Evolutionary conservation across 2,888 invertebrate species (phyloP).

Genomic region (Coenonympha glycerion): DNA sequence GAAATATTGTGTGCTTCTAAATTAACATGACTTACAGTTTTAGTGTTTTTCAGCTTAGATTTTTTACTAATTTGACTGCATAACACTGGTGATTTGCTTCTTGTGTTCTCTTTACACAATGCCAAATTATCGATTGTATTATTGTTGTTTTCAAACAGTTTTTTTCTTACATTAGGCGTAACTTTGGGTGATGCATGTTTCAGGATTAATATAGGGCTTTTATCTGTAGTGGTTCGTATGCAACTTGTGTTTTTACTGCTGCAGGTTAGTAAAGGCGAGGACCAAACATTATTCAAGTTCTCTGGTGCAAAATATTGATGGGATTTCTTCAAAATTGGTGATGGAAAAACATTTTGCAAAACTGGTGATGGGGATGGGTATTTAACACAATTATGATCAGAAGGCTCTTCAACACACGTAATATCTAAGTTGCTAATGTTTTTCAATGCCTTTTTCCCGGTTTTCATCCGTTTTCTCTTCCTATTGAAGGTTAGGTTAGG

Average conservation of each 20-base stretch:
- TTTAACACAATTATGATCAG: too few species aligned
- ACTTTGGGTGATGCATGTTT: conserved; percentile 38
- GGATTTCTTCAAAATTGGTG: conserved; percentile 37
- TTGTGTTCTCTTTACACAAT: not conserved
- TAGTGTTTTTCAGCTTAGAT: not conserved
- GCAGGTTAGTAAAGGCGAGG: conserved; percentile 1
- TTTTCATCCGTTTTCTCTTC: conserved; percentile 49
- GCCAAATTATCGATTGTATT: conserved; percentile 3
- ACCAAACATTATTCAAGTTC: conserved; percentile 6
- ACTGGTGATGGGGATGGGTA: conserved; percentile 5
- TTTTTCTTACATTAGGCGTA: conserved; percentile 43
- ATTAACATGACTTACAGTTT: not conserved
- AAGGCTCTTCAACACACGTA: conserved; percentile 42
- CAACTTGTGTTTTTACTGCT: conserved; percentile 9
- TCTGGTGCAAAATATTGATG: conserved; percentile 20
- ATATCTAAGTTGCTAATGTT: conserved; percentile 53
- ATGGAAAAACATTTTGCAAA: conserved; percentile 19
- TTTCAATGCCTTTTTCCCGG: conserved; percentile 39
- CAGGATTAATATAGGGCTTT: conserved; percentile 48
- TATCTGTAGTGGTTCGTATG: conserved; percentile 20
- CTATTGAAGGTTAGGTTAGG: conserved; percentile 29
- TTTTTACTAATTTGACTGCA: not conserved
- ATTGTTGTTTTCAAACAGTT: conserved; percentile 34
- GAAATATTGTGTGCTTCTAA: not conserved
- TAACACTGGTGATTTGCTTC: conserved; percentile 18